Evolutionary conservation across 2,113 vertebrate genomes (phyloP), one percentile per base, ranked within the genome.

Genomic region (Megaleporinus macrocephalus): DNA sequence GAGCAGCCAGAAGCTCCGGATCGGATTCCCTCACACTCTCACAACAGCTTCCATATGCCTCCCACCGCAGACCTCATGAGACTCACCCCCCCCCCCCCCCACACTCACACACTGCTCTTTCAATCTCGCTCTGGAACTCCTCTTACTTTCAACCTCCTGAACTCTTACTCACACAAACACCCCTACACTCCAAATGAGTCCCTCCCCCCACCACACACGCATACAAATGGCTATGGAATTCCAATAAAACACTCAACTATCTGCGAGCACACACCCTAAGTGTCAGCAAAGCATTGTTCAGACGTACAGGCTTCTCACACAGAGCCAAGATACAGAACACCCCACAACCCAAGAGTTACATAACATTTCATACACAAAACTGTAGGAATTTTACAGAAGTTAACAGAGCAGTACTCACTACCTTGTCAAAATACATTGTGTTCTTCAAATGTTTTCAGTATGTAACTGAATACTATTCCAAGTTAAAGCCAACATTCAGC

Each of bases 41-140:
- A 78, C 81, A 83, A 86, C 81, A 83, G 78, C 84, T 86, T 86
- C 84, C 84, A 86, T 81, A 86, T 83, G 85, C 66, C 78, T 78
- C 69, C 44, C 73, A 78, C 69, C 78, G 63, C 74, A 81, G 68
- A 41, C 44, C 81, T 74, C 85, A 78, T 12, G 74, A 62, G 81
- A 74, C 41, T 72, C 33, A 29, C 73, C 27, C 73, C 57, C 1
- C 44, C 57, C 30, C 18, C 81, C 7, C 36, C 36, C 36, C 47
- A 27, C 51, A 7, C 71, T 12, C 71, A 16, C 18, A 11, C 49
- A 29, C 7, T 29, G 18, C 30, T 33, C 33, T 44, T 41, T 55
- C 30, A 36, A 24, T 41, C 22, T 53, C 57, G 53, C 79, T 51
- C 57, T 68, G 27, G 14, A 33, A 59, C 76, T 83, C 55, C 18